These are phyloP conservation scores for Cataglyphis livida DNA, from an alignment of 2,888 invertebrate species.

Conservation along the genomic window DNA sequence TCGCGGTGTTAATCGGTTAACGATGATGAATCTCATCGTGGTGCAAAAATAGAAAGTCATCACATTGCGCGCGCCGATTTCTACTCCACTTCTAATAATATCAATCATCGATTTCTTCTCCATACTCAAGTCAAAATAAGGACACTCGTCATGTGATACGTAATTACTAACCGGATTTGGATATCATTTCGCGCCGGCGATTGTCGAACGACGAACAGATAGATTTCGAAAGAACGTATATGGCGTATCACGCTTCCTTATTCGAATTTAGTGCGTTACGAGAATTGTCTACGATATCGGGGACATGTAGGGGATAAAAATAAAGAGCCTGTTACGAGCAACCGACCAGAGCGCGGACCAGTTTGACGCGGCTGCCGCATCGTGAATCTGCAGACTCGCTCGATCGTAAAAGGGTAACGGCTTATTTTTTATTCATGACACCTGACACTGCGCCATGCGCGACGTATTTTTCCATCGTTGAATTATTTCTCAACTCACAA, in stretches of 20 bases:
- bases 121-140: neutral
- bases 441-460: constrained; percentile 22
- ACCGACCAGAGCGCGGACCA: constrained; percentile 26
- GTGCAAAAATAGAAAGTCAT: constrained; percentile 37
- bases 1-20: constrained; percentile 58
- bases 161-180: constrained; percentile 27
- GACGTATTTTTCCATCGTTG: constrained; percentile 7
- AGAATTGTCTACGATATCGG: constrained; percentile 23
- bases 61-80: constrained; percentile 5
- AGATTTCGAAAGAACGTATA: constrained; percentile 14
- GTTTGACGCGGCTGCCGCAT: constrained; percentile 20
- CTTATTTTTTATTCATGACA: constrained; percentile 41
- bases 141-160: neutral
- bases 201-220: neutral
- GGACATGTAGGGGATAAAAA: constrained; percentile 32
- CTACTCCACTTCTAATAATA: constrained; percentile 35
- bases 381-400: constrained; percentile 24
- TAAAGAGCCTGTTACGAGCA: constrained; percentile 47
- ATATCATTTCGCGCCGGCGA: neutral
- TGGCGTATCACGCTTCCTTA: constrained; percentile 30
- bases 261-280: constrained; percentile 39
- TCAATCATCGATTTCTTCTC: constrained; percentile 19
- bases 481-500: constrained; percentile 26
- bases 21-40: constrained; percentile 48
- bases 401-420: constrained; percentile 36